Conservation (phyloP, 2,888 invertebrate genomes). For the Eubasilissa splendida region DNA sequence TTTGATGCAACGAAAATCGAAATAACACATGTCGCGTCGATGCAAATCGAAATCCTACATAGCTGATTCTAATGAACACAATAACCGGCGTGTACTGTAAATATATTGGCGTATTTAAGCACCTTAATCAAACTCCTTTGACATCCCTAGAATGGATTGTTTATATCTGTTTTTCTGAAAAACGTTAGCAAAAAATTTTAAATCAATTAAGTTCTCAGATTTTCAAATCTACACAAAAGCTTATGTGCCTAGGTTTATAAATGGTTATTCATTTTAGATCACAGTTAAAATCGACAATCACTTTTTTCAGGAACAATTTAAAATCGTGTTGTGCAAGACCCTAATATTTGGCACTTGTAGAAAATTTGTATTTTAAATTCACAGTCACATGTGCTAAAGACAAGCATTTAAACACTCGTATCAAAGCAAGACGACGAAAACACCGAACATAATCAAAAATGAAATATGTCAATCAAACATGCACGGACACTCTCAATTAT, state of each 20-base stretch:
- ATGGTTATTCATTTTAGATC: background rate
- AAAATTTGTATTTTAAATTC: background rate
- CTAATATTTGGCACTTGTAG: background rate
- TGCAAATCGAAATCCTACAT: too few relatives aligned
- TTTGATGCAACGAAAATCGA: too few relatives aligned
- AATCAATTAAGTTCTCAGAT: too few relatives aligned
- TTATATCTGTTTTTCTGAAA: background rate
- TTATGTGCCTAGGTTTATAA: too few relatives aligned
- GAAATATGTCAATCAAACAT: background rate
- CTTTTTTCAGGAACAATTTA: background rate
- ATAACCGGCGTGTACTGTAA: background rate
- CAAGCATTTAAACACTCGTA: background rate
- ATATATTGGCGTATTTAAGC: background rate
- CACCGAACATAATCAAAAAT: background rate
- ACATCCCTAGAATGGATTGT: background rate
- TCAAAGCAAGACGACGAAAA: background rate
- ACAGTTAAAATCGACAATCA: background rate
- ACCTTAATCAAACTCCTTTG: background rate
- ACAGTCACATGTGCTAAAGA: background rate
- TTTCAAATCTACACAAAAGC: too few relatives aligned
- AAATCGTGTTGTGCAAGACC: background rate
- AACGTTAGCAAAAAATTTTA: background rate
- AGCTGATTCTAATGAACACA: too few relatives aligned
- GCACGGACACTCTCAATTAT: background rate
- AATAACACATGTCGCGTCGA: too few relatives aligned